phyloP scores from a whole-genome alignment of 2,888 invertebrate species.

The Suillia variegata region DNA sequence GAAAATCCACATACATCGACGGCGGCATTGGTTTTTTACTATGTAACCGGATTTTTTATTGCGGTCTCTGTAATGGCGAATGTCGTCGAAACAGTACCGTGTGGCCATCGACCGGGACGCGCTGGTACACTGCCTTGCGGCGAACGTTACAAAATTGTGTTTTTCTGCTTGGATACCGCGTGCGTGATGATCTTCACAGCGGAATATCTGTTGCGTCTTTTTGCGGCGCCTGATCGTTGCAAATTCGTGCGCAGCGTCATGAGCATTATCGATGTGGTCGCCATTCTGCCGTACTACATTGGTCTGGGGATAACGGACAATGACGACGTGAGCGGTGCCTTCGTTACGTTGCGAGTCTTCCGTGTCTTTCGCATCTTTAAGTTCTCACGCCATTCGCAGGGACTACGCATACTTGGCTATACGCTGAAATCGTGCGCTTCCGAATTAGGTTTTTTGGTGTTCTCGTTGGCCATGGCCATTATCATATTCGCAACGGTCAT shows the following conservation, averaged over 20 bases:
- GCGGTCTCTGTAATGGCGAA: conserved; percentile 99
- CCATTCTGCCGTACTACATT: conserved; percentile 98
- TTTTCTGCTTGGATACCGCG: conserved; percentile 98
- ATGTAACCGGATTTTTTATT: conserved; percentile 99
- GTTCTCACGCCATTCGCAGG: conserved; percentile 99
- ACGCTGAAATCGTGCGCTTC: conserved; percentile 99
- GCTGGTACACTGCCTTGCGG: conserved; percentile 93
- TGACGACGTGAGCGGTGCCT: conserved; percentile 98
- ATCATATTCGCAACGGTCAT: conserved; percentile 99
- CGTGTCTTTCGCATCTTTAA: conserved; percentile 99
- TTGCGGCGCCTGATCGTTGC: conserved; percentile 97
- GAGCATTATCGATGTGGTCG: conserved; percentile 99
- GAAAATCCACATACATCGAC: conserved; percentile 99
- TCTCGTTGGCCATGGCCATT: conserved; percentile 99
- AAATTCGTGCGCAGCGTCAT: conserved; percentile 98
- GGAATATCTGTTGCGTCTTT: conserved; percentile 92
- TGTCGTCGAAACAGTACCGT: conserved; percentile 85
- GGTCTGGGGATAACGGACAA: conserved; percentile 97
- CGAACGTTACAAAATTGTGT: conserved; percentile 95
- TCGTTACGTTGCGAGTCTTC: conserved; percentile 98
- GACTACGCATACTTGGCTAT: conserved; percentile 97
- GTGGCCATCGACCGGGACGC: conserved; percentile 72
- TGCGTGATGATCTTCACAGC: conserved; percentile 99
- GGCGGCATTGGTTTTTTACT: conserved; percentile 98
- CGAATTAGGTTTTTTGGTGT: conserved; percentile 98